phyloP scores from a whole-genome alignment of 37 sponge, comb jelly and placozoan species.

The Beroe forskalii region DNA sequence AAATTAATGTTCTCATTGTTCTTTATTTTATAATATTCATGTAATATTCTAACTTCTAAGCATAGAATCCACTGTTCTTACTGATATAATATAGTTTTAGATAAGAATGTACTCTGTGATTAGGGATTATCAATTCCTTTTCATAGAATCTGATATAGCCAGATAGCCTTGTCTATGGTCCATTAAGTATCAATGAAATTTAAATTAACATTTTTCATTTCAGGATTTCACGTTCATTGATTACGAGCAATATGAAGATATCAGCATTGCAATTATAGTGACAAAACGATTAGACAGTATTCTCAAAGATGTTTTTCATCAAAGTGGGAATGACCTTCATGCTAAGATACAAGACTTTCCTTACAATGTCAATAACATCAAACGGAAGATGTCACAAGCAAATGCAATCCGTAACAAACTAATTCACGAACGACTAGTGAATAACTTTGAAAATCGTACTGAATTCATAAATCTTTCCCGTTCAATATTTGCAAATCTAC shows the following conservation, averaged over 20 bases:
- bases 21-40: not conserved
- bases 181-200: not conserved
- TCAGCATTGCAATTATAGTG: constrained; percentile 25
- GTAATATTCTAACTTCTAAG: not conserved
- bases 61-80: not conserved
- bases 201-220: too few species aligned
- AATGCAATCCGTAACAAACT: constrained; percentile 15
- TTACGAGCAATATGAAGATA: constrained; percentile 50
- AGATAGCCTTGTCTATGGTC: too few species aligned
- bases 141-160: too few species aligned
- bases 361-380: constrained; percentile 25
- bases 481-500: constrained; percentile 1
- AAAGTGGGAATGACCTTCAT: not conserved
- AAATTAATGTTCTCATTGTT: not conserved
- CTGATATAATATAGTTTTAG: not conserved
- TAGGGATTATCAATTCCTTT: too few species aligned
- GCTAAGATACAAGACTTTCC: constrained; percentile 1
- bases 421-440: not conserved
- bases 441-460: constrained; percentile 20
- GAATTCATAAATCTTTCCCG: constrained; percentile 6
- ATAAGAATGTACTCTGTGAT: too few species aligned
- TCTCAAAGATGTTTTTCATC: constrained; percentile 34
- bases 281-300: constrained; percentile 37
- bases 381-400: constrained; percentile 35
- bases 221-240: constrained; percentile 61